Conservation (phyloP, 2,888 invertebrate species). For the Phlogophora meticulosa region DNA sequence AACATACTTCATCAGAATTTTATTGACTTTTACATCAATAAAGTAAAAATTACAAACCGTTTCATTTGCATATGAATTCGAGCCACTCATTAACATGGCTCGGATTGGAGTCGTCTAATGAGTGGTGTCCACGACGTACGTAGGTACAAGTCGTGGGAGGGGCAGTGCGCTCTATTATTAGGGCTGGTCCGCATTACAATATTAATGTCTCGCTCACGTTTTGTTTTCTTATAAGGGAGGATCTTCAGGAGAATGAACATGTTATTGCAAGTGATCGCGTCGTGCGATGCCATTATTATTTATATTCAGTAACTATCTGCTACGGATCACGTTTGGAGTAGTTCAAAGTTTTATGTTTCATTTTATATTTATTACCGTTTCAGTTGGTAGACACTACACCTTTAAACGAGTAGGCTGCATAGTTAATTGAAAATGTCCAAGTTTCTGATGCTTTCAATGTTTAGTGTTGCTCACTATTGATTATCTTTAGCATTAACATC, state of each 20-base stretch:
- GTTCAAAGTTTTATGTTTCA: no score
- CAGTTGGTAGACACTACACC: no score
- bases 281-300: background rate
- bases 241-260: background rate
- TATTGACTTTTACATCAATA: conserved; percentile 54
- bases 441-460: no score
- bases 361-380: no score
- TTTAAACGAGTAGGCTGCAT: no score
- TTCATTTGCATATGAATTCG: conserved; percentile 64
- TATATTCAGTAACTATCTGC: no score
- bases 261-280: conserved; percentile 7
- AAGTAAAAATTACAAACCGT: conserved; percentile 55
- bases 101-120: conserved; percentile 54
- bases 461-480: no score
- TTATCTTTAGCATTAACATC: no score
- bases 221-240: conserved; percentile 14
- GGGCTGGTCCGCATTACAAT: conserved; percentile 27
- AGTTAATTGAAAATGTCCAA: no score
- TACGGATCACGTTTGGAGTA: background rate
- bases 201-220: conserved; percentile 44
- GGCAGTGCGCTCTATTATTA: conserved; percentile 24
- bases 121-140: conserved; percentile 4
- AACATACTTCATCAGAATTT: conserved; percentile 52
- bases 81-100: conserved; percentile 52
- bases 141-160: conserved; percentile 46